Evolutionary conservation across 2,113 vertebrate genomes (phyloP), one percentile per base, ranked within the genome.

Genomic region (Nerophis lumbriciformis): DNA sequence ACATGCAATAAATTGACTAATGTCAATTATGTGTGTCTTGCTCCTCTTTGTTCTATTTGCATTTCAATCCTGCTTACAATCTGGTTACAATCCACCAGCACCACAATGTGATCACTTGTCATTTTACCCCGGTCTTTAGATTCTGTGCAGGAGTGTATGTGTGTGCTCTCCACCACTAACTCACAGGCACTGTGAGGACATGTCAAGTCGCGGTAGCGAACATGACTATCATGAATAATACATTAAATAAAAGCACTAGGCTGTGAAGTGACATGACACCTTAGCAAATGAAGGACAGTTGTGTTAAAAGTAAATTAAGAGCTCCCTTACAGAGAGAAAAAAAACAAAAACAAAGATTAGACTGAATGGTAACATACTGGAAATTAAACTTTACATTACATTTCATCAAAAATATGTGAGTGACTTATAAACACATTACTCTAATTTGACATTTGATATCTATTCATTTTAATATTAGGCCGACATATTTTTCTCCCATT

Each of bases 361-460:
- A 12, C n/a, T 19, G 5, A 35, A 4, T 35, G 59, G 28, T 38
- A 9, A 9, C 1, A 28, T 5, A 67, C n/a, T 52, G 14, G 42
- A 60, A 62, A 66, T 49, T 70, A 71, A 68, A 67, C 69, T 81
- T 84, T 76, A 78, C 77, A 82, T 68, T 72, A 54, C 19, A n/a
- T 67, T 69, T 62, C 71, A 77, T 87, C 90, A 90, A 91, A 89
- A 49, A 7, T 2, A 50, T 50, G 38, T 39, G 38, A 39, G 6
- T 39, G 28, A 28, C 28, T 28, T 28, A 28, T 28, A 4, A 28
- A 28, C 28, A 3, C 28, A 28, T 28, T 0, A 28, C 28, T 28
- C 28, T 28, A 28, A 28, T 4, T 28, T 28, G 28, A 28, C 28
- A 28, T 28, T 28, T 28, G 28, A 28, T 28, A 28, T 28, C 28